A percentile compares a stretch with the other conserved stretches of the same genome.
These are phyloP conservation scores for Lasioglossum baleicum DNA, from an alignment of 1,140 invertebrate species.

Conservation along the genomic window DNA sequence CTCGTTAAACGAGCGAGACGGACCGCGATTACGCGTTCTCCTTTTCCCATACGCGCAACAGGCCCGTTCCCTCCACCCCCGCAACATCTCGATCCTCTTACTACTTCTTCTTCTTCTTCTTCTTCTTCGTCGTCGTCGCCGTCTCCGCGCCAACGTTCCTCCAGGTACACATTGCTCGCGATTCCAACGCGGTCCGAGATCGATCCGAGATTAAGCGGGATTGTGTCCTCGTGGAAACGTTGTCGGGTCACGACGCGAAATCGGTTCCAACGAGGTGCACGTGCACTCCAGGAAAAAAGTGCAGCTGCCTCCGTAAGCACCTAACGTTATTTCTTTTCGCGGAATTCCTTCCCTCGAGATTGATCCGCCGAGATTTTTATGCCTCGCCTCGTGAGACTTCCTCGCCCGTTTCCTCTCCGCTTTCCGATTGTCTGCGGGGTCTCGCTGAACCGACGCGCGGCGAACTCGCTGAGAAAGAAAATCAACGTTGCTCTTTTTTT, in stretches of 20 bases:
- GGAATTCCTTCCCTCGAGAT: too few species aligned
- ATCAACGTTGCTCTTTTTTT: too few species aligned
- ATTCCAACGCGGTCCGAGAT: slow-evolving; percentile 18
- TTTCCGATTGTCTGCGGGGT: too few species aligned
- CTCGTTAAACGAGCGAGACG: slow-evolving; percentile 70
- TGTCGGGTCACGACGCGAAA: slow-evolving; percentile 23
- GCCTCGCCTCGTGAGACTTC: too few species aligned
- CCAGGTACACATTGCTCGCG: neutral
- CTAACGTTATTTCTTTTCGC: too few species aligned
- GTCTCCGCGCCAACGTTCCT: neutral
- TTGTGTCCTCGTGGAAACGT: slow-evolving; percentile 34
- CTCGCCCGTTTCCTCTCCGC: too few species aligned
- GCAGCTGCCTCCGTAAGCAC: neutral
- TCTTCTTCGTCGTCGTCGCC: too few species aligned
- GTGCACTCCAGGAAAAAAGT: neutral
- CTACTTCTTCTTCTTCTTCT: too few species aligned
- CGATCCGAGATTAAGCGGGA: slow-evolving; percentile 26
- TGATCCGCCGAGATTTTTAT: too few species aligned
- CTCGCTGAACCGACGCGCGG: too few species aligned
- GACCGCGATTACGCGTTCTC: slow-evolving; percentile 55
- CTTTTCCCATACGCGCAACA: slow-evolving; percentile 54
- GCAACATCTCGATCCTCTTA: too few species aligned
- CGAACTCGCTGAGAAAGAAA: too few species aligned
- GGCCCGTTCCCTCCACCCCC: neutral
- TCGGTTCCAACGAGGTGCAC: neutral